Base-by-base conservation (phyloP, 2,888 invertebrate genomes). In the Pecten maximus region DNA sequence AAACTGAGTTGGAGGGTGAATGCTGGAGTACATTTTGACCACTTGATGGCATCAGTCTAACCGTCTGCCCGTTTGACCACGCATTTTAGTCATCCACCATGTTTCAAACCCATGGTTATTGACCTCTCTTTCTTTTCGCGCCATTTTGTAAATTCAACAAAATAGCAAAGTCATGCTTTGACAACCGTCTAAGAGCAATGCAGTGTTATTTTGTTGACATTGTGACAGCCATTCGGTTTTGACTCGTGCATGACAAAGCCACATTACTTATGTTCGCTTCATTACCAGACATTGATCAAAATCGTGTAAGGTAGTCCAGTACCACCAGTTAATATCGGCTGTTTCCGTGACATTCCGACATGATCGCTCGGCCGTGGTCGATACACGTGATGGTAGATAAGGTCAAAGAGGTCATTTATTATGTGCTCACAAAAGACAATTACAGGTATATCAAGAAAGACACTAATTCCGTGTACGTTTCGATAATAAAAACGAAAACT, bases 301-400 rank as follows among this genome's bases (percentile, higher is more conserved):
- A 74, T 74, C 74, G 28, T 74, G 28, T 74, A 35, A 74, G 74
- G 12, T 35, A 74, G 74, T 35, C 74, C 19, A 74, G 74, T 28
- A 28, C 74, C 23, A 74, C 10, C 74, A 74, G 12, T 35, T 19
- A 35, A 74, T 74, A 74, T 74, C 74, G 74, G 74, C 74, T 35
- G 28, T 74, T 74, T 74, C 74, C 74, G 74, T 74, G 74, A 74
- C 74, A 74, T 74, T 74, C 74, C 74, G 74, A 35, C 74, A 74
- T 74, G 74, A 74, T 74, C 74, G 74, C 35, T 74, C 74, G 74
- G 74, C 74, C 74, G 28, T 74, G 74, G 12, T 35, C 28, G 8
- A 28, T 74, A 74, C 74, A 74, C 74, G 28, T 74, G 74, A 74
- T 74, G 74, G 35, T 74, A 74, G 74, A 74, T 74, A 74, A 74